Evolutionary conservation across 2,797 vertebrate genomes (phyloP).

Genomic region (Schizopygopsis pylzovi): DNA sequence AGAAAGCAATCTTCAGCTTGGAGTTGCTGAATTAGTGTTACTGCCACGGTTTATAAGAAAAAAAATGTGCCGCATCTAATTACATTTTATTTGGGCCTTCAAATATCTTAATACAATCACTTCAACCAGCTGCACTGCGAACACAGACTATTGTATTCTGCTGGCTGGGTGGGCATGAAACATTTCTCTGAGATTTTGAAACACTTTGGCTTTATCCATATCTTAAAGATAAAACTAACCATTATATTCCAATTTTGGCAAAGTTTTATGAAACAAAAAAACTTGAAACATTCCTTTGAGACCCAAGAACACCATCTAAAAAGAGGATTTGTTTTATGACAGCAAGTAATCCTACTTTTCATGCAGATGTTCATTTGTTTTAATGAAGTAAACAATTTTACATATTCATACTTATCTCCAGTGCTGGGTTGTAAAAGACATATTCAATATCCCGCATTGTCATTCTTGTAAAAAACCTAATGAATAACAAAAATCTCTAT

Average conservation of each 20-base stretch:
- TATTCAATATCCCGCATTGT: not conserved
- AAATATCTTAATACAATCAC: conserved; percentile 43
- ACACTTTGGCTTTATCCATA: not conserved
- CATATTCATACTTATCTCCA: not conserved
- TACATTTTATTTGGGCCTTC: conserved; percentile 35
- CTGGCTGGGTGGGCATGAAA: not conserved
- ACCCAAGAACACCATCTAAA: not conserved
- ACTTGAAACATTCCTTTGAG: not conserved
- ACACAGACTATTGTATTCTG: conserved; percentile 19
- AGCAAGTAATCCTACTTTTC: not conserved
- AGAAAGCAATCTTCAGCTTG: conserved; percentile 34
- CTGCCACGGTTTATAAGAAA: conserved; percentile 21
- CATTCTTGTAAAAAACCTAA: not conserved
- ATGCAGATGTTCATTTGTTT: conserved; percentile 19
- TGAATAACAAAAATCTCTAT: no score
- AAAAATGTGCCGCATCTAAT: conserved; percentile 14
- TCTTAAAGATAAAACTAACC: not conserved
- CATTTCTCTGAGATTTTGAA: conserved; percentile 3
- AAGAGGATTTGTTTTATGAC: conserved; percentile 20
- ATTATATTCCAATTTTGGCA: not conserved
- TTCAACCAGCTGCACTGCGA: not conserved
- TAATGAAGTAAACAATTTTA: conserved; percentile 19
- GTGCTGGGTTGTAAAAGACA: not conserved
- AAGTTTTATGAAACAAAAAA: not conserved
- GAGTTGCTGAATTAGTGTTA: conserved; percentile 42